Base-by-base conservation (phyloP, 2,888 invertebrate genomes). In the Phrixothrix hirtus region DNA sequence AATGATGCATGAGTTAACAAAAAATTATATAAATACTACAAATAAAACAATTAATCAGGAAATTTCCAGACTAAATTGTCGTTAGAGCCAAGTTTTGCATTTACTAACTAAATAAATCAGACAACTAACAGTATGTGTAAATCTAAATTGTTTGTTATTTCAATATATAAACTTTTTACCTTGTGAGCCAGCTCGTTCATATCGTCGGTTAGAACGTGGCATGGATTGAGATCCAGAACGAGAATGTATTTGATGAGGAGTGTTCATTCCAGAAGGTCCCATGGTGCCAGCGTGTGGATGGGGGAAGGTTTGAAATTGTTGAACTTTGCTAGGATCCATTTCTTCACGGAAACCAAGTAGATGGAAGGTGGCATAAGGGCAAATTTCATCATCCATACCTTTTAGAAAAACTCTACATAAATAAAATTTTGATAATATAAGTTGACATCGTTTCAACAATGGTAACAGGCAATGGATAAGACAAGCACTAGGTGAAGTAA, bases 351-450 rank as follows among this genome's bases (percentile, higher is more conserved):
- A 94, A 64, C 93, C 94, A 49, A 94, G 84, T 70, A 94, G 82
- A 76, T 95, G 95, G 88, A 95, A 95, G 30, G 95, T 95, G 5
- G 95, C 95, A 78, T 95, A 95, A 31, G 95, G 95, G 78, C 95
- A 95, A 75, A 95, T 95, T 77, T 95, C 95, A 72, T 95, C 95
- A 75, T 95, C 93, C 88, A 93, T 92, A 75, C 92, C 92, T 89
- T 81, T 53, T 21, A n/a, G n/a, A n/a, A n/a, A n/a, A n/a, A n/a
- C n/a, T n/a, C n/a, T n/a, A n/a, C n/a, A n/a, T n/a, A n/a, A n/a
- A n/a, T n/a, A n/a, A n/a, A n/a, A n/a, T n/a, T n/a, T n/a, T n/a
- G n/a, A n/a, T n/a, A n/a, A n/a, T n/a, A n/a, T n/a, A n/a, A n/a
- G n/a, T n/a, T n/a, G n/a, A n/a, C n/a, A n/a, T n/a, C 14, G 14